A percentile compares a stretch with the other conserved stretches of the same genome.
These are phyloP conservation scores for Cordilura impudica DNA, from an alignment of 2,888 invertebrate species.

Conservation along the genomic window DNA sequence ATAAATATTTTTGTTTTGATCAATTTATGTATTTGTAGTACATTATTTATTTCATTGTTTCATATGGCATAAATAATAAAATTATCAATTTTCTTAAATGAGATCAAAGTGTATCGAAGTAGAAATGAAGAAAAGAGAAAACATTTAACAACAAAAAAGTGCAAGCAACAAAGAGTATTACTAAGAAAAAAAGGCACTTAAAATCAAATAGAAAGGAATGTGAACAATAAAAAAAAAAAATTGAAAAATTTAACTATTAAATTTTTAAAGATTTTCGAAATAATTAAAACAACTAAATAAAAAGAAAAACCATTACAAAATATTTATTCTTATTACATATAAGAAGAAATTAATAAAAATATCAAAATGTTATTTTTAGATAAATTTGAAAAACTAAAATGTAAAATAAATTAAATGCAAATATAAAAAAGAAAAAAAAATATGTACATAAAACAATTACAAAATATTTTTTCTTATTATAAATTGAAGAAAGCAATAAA, in stretches of 20 bases:
- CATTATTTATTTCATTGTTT: slow-evolving; percentile 71
- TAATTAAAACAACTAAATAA: not conserved
- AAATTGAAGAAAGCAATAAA: no score
- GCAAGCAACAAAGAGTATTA: not conserved
- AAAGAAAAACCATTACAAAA: not conserved
- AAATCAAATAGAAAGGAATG: not conserved
- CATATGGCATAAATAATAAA: slow-evolving; percentile 63
- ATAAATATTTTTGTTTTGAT: no score
- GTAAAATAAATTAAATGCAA: no score
- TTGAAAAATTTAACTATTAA: not conserved
- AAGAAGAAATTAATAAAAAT: no score
- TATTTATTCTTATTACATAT: no score
- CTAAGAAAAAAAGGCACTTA: not conserved
- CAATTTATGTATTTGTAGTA: slow-evolving; percentile 69
- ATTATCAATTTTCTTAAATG: slow-evolving; percentile 71
- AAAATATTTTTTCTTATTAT: no score
- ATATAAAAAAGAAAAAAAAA: no score
- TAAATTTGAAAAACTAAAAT: no score
- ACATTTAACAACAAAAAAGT: not conserved
- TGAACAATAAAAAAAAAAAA: not conserved
- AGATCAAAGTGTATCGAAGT: slow-evolving; percentile 76
- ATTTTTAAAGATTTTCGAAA: no score
- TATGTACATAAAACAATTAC: no score
- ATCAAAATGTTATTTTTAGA: no score
- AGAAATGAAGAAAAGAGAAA: slow-evolving; percentile 32